These are phyloP conservation scores for Nannoperca australis DNA, from an alignment of 2,797 vertebrate genomes.

Conservation along the genomic window DNA sequence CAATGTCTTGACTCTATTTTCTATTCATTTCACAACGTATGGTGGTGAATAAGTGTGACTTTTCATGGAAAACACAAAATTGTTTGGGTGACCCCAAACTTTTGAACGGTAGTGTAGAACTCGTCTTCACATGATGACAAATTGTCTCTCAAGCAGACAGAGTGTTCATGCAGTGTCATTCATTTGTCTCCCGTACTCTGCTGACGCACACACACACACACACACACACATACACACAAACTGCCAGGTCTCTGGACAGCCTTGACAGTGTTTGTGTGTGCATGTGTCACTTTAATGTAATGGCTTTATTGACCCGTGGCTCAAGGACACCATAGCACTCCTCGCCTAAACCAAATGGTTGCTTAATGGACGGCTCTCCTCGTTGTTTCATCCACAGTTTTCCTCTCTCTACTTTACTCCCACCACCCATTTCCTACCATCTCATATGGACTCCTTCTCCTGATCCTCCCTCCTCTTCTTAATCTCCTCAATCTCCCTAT, in stretches of 20 bases:
- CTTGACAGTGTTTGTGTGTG: slow-evolving; percentile 29
- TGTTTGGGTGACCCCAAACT: too few relatives aligned
- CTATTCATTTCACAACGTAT: too few relatives aligned
- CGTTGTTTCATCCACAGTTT: slow-evolving; percentile 26
- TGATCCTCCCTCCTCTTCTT: slow-evolving; percentile 42
- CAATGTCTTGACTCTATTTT: too few relatives aligned
- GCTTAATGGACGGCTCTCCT: slow-evolving; percentile 48
- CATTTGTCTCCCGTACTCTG: slow-evolving; percentile 51
- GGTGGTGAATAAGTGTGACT: too few relatives aligned
- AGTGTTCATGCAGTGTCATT: slow-evolving; percentile 65
- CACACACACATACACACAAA: slow-evolving; percentile 6
- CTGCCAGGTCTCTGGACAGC: slow-evolving; percentile 24
- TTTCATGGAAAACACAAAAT: too few relatives aligned
- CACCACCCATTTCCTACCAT: slow-evolving; percentile 20
- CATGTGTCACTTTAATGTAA: slow-evolving; percentile 57
- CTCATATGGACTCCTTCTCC: slow-evolving; percentile 3
- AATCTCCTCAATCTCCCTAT: slow-evolving; percentile 49
- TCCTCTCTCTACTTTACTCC: background rate
- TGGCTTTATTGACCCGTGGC: slow-evolving; percentile 73
- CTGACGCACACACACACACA: slow-evolving; percentile 15
- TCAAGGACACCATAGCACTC: slow-evolving; percentile 60
- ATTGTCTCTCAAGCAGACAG: slow-evolving; percentile 56
- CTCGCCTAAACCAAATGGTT: slow-evolving; percentile 36
- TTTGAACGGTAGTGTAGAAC: too few relatives aligned
- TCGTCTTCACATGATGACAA: slow-evolving; percentile 55